Base-by-base conservation (phyloP, 2,888 invertebrate species). In the Drosophila tanythrix region DNA sequence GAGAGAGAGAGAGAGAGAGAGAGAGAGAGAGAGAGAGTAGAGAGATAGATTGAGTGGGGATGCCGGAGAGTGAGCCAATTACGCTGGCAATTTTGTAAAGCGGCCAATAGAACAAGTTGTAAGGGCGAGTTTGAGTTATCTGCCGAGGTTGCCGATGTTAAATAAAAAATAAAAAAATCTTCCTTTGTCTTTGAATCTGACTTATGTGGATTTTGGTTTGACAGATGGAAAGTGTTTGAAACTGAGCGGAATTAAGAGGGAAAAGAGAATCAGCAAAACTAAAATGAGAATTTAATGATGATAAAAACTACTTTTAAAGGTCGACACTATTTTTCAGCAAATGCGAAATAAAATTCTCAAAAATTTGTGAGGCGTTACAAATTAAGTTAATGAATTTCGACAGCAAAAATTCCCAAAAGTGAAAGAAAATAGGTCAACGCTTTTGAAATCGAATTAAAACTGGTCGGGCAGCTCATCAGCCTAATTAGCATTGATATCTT, bases 61-160 rank as follows among this genome's bases (percentile, higher is more conserved):
- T 46, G 3, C 15, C 46, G 38, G 36, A 52, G 25, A 70, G 57
- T 50, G 65, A 79, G 52, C 62, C 51, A 31, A 36, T 58, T 60
- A 69, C 66, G 63, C 62, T 65, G 70, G 65, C 76, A 63, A 70
- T 69, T 65, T 71, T 67, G 71, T 69, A 81, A 84, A 70, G 71
- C 79, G 84, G 76, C 74, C 88, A 88, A 82, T 77, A 73, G 72
- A 88, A 83, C 70, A 85, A 81, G 74, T 83, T 83, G 74, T 77
- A 68, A 75, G 77, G 71, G 83, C 70, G 56, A 53, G 60, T 25
- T 31, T 31, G 2, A 6, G 43, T 40, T 25, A 15, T 25, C 27
- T 48, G 46, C 50, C 31, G 36, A 35, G 51, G 2, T 75, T 43
- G 36, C 40, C 21, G 21, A 55, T 13, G 36, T 74, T 74, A 55